A percentile compares a stretch with the other conserved stretches of the same genome.
Conservation (phyloP, 1,140 invertebrate species). For the Monochamus saltuarius region DNA sequence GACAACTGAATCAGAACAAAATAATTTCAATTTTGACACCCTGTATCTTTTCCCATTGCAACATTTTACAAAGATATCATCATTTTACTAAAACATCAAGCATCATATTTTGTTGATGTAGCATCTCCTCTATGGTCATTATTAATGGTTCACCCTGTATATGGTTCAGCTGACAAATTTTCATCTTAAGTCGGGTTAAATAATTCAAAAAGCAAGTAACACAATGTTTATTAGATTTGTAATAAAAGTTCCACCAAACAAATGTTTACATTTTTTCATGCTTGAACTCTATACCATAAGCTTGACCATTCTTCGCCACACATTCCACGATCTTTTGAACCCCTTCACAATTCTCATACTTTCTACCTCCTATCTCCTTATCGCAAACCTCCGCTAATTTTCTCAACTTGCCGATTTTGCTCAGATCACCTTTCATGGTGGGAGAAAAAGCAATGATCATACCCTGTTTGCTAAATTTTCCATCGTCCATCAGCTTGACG, state of each 20-base stretch:
- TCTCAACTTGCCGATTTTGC: conserved; percentile 30
- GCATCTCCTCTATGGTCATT: no score
- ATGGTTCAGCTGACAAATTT: no score
- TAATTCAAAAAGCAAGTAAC: background rate
- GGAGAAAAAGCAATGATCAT: conserved; percentile 29
- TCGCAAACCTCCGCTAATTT: conserved; percentile 33
- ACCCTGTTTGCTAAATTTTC: conserved; percentile 38
- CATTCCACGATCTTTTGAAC: conserved; percentile 38
- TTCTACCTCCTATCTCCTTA: conserved; percentile 30
- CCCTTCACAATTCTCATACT: conserved; percentile 29
- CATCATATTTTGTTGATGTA: no score
- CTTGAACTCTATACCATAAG: conserved; percentile 18
- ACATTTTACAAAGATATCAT: no score
- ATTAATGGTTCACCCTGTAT: no score
- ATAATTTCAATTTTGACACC: no score
- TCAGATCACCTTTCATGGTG: conserved; percentile 28
- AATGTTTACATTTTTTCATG: background rate
- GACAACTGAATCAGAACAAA: no score
- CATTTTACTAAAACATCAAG: no score
- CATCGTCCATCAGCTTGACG: conserved; percentile 36
- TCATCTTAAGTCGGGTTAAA: background rate
- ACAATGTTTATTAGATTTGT: background rate
- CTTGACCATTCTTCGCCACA: conserved; percentile 32
- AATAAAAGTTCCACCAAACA: background rate
- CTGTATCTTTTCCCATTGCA: no score